phyloP scores from a whole-genome alignment of 2,797 vertebrate genomes.

The Parauchenoglanis punctatus region DNA sequence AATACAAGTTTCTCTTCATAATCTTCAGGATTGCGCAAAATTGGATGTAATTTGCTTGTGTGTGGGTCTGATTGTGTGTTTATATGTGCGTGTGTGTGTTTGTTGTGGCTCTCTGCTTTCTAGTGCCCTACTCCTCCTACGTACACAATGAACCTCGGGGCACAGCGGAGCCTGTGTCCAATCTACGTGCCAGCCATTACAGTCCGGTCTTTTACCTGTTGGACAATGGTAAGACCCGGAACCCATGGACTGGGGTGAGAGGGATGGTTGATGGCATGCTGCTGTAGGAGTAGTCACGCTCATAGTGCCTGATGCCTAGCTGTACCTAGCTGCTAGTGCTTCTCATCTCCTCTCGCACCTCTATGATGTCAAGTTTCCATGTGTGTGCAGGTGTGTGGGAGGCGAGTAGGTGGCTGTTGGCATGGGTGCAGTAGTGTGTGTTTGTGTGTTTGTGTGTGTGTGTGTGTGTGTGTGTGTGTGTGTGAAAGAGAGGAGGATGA shows the following conservation, averaged over 20 bases:
- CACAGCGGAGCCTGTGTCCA: constrained; percentile 77
- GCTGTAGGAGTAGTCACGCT: constrained; percentile 52
- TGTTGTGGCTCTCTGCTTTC: constrained; percentile 77
- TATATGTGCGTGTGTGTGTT: constrained; percentile 67
- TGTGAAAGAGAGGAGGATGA: constrained; percentile 12
- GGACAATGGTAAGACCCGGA: constrained; percentile 81
- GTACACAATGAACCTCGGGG: constrained; percentile 78
- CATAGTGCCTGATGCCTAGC: constrained; percentile 43
- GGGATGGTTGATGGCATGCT: constrained; percentile 51
- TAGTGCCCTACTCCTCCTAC: constrained; percentile 80
- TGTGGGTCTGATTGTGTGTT: constrained; percentile 30
- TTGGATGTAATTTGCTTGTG: background rate
- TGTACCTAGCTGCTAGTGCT: constrained; percentile 40
- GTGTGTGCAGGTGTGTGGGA: constrained; percentile 58
- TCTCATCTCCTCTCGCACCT: constrained; percentile 27
- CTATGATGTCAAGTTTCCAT: constrained; percentile 29
- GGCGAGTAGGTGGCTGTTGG: constrained; percentile 36
- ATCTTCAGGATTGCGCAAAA: background rate
- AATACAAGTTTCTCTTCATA: background rate
- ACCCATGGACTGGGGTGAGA: constrained; percentile 27
- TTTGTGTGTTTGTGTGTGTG: background rate
- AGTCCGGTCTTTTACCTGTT: constrained; percentile 85
- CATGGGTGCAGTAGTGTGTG: constrained; percentile 11
- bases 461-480: constrained; percentile 12
- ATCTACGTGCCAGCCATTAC: constrained; percentile 81